Evolutionary conservation across 2,113 vertebrate genomes (phyloP), one percentile per base, ranked within the genome.

Genomic region (Phainopepla nitens): DNA sequence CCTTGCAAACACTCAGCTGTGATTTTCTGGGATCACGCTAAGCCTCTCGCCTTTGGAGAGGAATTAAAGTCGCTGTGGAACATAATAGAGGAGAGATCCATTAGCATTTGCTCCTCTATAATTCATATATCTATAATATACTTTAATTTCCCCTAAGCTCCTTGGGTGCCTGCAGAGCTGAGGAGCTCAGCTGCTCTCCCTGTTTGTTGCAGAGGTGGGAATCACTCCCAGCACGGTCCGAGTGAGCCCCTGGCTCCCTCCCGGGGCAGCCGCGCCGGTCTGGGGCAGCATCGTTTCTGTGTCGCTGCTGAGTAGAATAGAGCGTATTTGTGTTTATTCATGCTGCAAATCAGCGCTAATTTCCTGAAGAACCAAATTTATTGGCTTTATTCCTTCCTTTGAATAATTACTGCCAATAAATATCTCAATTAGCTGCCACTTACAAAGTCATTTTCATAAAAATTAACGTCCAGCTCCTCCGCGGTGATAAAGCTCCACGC

Each of bases 341-440:
- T 15, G 51, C 53, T 68, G 73, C 54, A 78, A 75, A 89, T 64
- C 53, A 56, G 75, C 42, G 15, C 51, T 82, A 36, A 36, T 45
- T 77, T 93, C 78, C 73, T 23, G 44, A 53, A 56, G 68, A 93
- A 61, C 49, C 60, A 5, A 31, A 88, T 84, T 21, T 82, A 28
- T 57, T 66, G 21, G 36, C 64, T 87, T 77, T 49, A 54, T 80
- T 86, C 94, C 71, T 64, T 41, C 62, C 80, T 61, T 90, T 50
- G 87, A 82, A 89, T 96, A 85, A 87, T 61, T 75, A 4, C 94
- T 54, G 62, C 66, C 92, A 72, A 94, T 82, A 90, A 79, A 87
- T 89, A 51, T 84, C 92, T 72, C 53, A 73, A 85, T 80, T 62
- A 85, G 45, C 57, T 9, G 13, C 44, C 53, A 10, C 36, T 93